phyloP scores from a whole-genome alignment of 2,888 invertebrate species.

The Entomobrya multifasciata region DNA sequence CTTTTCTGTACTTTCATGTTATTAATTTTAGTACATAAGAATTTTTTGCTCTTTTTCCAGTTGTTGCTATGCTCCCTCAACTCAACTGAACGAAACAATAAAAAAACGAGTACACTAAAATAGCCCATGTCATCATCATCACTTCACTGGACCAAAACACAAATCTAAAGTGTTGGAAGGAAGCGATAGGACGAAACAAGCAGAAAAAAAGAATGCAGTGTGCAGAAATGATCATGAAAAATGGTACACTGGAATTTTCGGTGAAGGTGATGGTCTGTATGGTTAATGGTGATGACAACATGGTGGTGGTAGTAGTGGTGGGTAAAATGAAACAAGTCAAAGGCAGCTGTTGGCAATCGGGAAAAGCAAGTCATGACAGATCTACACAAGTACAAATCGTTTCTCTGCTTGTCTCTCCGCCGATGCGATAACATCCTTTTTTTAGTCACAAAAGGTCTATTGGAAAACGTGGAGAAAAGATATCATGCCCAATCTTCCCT shows the following conservation, averaged over 20 bases:
- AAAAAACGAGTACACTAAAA: background rate
- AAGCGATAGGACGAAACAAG: background rate
- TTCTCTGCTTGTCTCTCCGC: too few relatives aligned
- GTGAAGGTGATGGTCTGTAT: background rate
- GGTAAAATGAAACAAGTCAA: conserved; percentile 16
- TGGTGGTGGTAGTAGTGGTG: too few relatives aligned
- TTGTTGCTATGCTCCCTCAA: conserved; percentile 6
- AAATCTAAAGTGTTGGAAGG: conserved; percentile 6
- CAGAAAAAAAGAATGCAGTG: too few relatives aligned
- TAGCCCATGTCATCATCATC: too few relatives aligned
- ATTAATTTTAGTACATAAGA: too few relatives aligned
- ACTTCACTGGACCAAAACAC: conserved; percentile 28
- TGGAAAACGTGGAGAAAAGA: too few relatives aligned
- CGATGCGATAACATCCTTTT: too few relatives aligned
- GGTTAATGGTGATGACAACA: background rate
- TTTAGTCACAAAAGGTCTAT: too few relatives aligned
- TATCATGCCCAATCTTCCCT: too few relatives aligned
- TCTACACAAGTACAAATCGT: too few relatives aligned
- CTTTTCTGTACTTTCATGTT: too few relatives aligned
- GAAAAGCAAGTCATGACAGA: too few relatives aligned
- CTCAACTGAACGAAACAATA: background rate
- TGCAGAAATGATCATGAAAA: background rate
- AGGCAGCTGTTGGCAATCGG: background rate
- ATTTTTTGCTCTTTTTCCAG: background rate
- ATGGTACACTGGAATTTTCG: background rate